phyloP scores from a whole-genome alignment of 2,113 vertebrate genomes.

The Pelmatolapia mariae region DNA sequence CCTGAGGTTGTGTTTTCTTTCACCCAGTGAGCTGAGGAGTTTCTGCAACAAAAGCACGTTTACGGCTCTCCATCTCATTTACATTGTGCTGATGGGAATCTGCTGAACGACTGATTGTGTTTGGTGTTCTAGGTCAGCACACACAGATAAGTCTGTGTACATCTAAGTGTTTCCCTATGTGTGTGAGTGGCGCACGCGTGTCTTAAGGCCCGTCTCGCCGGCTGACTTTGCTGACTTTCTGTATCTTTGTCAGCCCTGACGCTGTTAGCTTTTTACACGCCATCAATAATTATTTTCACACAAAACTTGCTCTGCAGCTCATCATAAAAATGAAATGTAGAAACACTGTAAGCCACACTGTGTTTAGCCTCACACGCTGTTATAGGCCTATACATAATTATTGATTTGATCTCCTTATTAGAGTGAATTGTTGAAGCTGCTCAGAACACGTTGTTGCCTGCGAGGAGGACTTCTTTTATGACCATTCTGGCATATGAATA shows the following conservation, averaged over 20 bases:
- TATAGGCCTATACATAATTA: neutral
- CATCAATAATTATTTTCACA: neutral
- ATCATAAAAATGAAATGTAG: neutral
- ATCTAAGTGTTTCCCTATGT: neutral
- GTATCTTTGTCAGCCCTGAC: neutral
- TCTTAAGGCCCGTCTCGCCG: neutral
- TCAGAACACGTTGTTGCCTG: neutral
- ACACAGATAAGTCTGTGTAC: constrained; percentile 1
- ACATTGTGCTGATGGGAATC: constrained; percentile 58
- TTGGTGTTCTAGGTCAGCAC: constrained; percentile 59
- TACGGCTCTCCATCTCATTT: constrained; percentile 42
- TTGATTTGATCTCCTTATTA: neutral
- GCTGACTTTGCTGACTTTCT: neutral
- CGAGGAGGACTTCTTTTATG: neutral
- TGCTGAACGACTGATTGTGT: constrained; percentile 54
- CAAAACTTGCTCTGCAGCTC: neutral
- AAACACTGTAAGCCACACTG: neutral
- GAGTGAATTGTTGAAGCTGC: neutral
- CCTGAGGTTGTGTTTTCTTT: constrained; percentile 27
- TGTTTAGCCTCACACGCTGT: neutral
- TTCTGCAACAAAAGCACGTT: constrained; percentile 58
- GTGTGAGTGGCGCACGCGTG: neutral
- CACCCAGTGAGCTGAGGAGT: constrained; percentile 32
- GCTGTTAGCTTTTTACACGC: neutral
- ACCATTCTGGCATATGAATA: neutral